Base-by-base conservation (phyloP, 2,113 vertebrate genomes). In the Trematocara stigmaticum region DNA sequence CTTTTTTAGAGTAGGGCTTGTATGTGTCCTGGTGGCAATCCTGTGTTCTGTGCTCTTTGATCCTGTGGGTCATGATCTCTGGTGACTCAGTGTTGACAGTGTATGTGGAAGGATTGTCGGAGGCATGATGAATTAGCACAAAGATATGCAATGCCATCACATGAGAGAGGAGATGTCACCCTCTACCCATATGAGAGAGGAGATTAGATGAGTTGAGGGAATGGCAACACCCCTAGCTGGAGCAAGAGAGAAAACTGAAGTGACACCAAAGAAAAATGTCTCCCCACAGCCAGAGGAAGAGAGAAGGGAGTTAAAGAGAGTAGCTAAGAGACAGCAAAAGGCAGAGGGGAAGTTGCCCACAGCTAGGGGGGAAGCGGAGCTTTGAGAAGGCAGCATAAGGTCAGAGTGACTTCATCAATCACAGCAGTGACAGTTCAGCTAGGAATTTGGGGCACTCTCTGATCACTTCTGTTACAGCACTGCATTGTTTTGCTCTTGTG, bases 381-480 rank as follows among this genome's bases (percentile, higher is more conserved):
- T 94, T 87, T 90, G 80, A 89, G 45, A 85, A 88, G 79, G 82
- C 87, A 87, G 71, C 35, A 16, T 61, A 87, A 86, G 91, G 91
- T 92, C 93, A 92, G 84, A 87, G 90, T 91, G 90, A 92, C 84
- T 94, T 92, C 91, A 92, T 94, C 93, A 92, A 92, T 93, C 93
- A 93, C 47, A 45, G 81, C 57, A 69, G 84, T 57, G 57, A 89
- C 90, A 83, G 79, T 78, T 56, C 76, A 47, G 57, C 56, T 55
- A 89, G 61, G 83, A 88, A 85, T 91, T 78, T 2, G n/a, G n/a
- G 83, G 88, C 79, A 2, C 23, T 20, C 87, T 89, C 64, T 82
- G 84, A 88, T 89, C 85, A 79, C 66, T 87, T 82, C 12, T 86
- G 74, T 87, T 85, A 82, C 78, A 91, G 59, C 71, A 57, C 47